Evolutionary conservation across 1,140 invertebrate species (phyloP).

Genomic region (Pentalonia nigronervosa): DNA sequence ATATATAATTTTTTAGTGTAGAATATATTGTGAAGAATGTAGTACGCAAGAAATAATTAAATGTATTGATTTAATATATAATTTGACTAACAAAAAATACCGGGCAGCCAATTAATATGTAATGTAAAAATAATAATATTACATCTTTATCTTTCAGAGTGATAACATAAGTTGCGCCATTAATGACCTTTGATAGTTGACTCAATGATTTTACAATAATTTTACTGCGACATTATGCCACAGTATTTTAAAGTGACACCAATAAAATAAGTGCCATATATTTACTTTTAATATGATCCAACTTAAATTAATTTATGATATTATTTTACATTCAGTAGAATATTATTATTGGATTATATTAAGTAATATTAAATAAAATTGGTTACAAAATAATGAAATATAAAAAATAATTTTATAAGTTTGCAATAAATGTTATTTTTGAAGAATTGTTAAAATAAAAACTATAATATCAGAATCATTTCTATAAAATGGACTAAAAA

Average conservation of each 20-base stretch:
- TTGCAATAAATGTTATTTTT: constrained; percentile 23
- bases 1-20: neutral
- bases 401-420: neutral
- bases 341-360: neutral
- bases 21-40: too few relatives aligned
- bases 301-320: neutral
- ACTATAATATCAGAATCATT: neutral
- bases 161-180: too few relatives aligned
- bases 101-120: neutral
- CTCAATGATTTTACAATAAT: neutral
- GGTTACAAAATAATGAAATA: neutral
- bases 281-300: neutral
- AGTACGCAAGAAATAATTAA: too few relatives aligned
- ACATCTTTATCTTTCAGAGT: too few relatives aligned
- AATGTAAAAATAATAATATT: neutral
- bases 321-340: neutral
- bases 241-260: too few relatives aligned
- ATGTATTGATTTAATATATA: too few relatives aligned
- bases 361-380: neutral
- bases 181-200: neutral
- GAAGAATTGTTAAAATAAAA: neutral
- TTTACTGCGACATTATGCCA: neutral
- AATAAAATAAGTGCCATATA: neutral
- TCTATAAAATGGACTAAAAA: neutral
- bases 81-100: too few relatives aligned